Evolutionary conservation across 2,888 invertebrate genomes (phyloP), one percentile per base, ranked within the genome.

Genomic region (Archaeoteleia sp.): DNA sequence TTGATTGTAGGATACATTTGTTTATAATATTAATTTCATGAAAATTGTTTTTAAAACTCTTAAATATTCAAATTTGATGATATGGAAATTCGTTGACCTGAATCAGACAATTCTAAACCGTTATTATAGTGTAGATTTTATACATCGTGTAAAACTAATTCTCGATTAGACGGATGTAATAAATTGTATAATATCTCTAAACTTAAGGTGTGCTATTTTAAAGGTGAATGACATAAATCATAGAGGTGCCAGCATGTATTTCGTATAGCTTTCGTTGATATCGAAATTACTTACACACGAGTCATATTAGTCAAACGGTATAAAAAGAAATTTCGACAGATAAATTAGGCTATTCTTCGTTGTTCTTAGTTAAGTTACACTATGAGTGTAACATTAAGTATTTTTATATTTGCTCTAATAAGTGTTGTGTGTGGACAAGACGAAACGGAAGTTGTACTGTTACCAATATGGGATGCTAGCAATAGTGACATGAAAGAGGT

Each of bases 221-320:
- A 51, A 61, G 55, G 70, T 72, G 58, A 70, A 72, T 48, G 70
- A 57, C 69, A 58, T 48, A 45, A 39, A 53, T 32, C 32, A 78
- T 79, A 76, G 69, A 73, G 81, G 78, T 74, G 74, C 80, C 81
- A 80, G 81, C 76, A 81, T 78, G 63, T 72, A 70, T 37, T 63
- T 67, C 40, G 43, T 45, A 62, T 67, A 23, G 12, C 14, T 37
- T 30, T 9, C 4, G 57, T 53, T 63, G 34, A 51, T 53, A 54
- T 61, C 42, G 61, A 46, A 62, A 71, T 68, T 61, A 45, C 13
- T 23, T 1, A 27, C 4, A 51, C 35, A 53, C 51, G 39, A 49
- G 42, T 37, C n/a, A n/a, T 40, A 58, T 48, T 40, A 10, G 3
- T 20, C 27, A 35, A 20, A 40, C 40, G 14, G 42, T 66, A 72